Conservation (phyloP, 2,113 vertebrate species). For the Numenius arquata region DNA sequence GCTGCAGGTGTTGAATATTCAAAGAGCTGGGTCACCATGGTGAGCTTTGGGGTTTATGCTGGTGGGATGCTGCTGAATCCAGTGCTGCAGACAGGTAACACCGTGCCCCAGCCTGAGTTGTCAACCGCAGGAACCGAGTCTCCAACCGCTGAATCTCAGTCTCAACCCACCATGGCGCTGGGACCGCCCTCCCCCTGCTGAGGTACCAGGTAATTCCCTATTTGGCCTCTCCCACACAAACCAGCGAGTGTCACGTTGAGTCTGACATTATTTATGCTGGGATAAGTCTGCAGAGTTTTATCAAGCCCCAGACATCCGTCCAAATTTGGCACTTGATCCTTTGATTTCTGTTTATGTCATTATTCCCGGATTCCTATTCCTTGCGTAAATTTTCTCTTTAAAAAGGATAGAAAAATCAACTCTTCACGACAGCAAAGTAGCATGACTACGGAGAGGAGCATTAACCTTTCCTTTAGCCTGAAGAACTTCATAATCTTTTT, state of each 20-base stretch:
- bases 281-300: background rate
- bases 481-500: background rate
- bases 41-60: background rate
- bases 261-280: rapidly evolving
- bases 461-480: constrained; percentile 5
- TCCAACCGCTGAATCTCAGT: background rate
- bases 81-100: background rate
- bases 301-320: background rate
- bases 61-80: background rate
- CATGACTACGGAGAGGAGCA: background rate
- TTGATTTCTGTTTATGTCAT: background rate
- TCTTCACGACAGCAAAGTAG: background rate
- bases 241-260: rapidly evolving
- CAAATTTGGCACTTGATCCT: background rate
- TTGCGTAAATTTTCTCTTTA: background rate
- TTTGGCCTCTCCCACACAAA: background rate
- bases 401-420: background rate
- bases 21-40: background rate
- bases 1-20: background rate
- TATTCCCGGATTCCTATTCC: background rate
- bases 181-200: rapidly evolving
- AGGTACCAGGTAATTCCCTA: background rate
- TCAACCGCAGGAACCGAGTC: rapidly evolving
- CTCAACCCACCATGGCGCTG: rapidly evolving
- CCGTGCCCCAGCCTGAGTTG: rapidly evolving